Evolutionary conservation across 2,797 vertebrate genomes (phyloP).

Genomic region (Acipenser ruthenus): DNA sequence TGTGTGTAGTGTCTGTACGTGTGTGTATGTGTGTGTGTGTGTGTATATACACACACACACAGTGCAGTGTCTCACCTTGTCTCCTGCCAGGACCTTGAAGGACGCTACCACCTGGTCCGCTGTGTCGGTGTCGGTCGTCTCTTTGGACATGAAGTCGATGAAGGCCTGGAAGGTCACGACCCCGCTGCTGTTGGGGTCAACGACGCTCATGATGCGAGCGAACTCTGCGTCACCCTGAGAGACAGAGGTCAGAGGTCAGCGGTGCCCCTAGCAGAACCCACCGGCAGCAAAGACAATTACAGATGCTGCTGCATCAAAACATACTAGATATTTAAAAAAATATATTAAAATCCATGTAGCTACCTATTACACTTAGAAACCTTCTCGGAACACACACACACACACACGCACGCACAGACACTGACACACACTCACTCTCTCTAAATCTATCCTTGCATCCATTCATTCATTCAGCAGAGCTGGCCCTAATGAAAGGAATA

Average conservation of each 20-base stretch:
- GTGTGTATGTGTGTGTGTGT: neutral
- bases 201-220: conserved; percentile 84
- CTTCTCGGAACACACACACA: too few species aligned
- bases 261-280: conserved; percentile 39
- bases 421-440: too few species aligned
- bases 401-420: too few species aligned
- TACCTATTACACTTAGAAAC: too few species aligned
- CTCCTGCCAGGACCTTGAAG: conserved; percentile 87
- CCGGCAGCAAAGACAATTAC: too few species aligned
- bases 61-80: conserved; percentile 80
- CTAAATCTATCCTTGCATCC: too few species aligned
- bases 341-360: too few species aligned
- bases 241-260: conserved; percentile 7
- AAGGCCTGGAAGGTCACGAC: conserved; percentile 89
- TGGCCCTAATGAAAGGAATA: too few species aligned
- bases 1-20: neutral
- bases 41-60: too few species aligned
- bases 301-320: too few species aligned
- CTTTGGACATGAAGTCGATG: conserved; percentile 88
- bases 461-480: too few species aligned
- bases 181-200: conserved; percentile 83
- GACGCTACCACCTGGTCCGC: conserved; percentile 93
- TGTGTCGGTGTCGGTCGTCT: conserved; percentile 88
- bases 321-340: too few species aligned
- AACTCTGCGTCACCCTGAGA: conserved; percentile 80